A percentile compares a stretch with the other conserved stretches of the same genome.
Evolutionary conservation across 2,888 invertebrate genomes (phyloP).

Genomic region (Rhodophaea formosa): DNA sequence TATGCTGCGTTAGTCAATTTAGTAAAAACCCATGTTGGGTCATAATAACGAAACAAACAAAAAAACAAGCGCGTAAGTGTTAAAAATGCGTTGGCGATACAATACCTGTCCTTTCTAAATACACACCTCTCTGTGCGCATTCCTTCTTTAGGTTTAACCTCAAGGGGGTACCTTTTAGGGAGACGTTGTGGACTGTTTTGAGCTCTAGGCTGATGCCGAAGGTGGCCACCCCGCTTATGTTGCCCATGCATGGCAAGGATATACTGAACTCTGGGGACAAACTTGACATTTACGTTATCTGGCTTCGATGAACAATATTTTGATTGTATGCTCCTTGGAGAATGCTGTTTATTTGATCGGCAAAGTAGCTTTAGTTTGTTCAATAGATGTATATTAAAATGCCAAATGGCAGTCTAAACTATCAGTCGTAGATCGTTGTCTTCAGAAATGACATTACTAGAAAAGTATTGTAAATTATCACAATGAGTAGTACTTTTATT

Average conservation of each 20-base stretch:
- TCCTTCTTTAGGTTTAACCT: constrained; percentile 94
- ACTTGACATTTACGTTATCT: constrained; percentile 7
- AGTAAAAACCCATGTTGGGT: constrained; percentile 39
- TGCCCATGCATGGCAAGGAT: constrained; percentile 92
- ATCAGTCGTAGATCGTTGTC: no score
- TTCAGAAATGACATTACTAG: no score
- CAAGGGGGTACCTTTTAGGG: constrained; percentile 92
- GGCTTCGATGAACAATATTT: neutral
- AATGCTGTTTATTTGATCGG: no score
- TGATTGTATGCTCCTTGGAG: no score
- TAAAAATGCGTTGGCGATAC: constrained; percentile 83
- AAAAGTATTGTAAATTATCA: no score
- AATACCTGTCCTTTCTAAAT: constrained; percentile 83
- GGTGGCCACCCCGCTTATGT: constrained; percentile 92
- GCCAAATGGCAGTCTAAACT: no score
- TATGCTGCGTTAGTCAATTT: neutral
- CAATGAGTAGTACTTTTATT: no score
- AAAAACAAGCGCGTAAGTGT: constrained; percentile 69
- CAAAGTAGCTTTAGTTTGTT: no score
- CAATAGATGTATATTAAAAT: no score
- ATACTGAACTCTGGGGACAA: constrained; percentile 90
- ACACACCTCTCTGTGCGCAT: constrained; percentile 95
- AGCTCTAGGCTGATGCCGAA: constrained; percentile 93
- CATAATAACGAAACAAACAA: constrained; percentile 38
- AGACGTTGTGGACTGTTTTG: constrained; percentile 88